A percentile compares a stretch with the other conserved stretches of the same genome.
Conservation (phyloP, 2,888 invertebrate genomes). For the Ophion ellenae region DNA sequence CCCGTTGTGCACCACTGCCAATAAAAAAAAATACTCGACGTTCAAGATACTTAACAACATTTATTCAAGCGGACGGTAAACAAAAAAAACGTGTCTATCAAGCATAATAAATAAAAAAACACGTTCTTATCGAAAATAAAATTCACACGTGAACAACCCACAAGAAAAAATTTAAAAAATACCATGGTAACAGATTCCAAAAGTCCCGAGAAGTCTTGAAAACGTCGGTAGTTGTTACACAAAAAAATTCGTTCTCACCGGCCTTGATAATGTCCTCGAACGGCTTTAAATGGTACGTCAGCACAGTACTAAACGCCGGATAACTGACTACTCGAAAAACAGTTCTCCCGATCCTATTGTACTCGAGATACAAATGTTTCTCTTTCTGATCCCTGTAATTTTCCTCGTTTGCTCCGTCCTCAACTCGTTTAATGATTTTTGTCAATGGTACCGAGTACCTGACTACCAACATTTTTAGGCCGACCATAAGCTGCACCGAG, state of each 20-base stretch:
- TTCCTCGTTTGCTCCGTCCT: neutral
- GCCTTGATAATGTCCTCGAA: constrained; percentile 19
- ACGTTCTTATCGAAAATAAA: no score
- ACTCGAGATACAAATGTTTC: constrained; percentile 24
- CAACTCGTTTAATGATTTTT: neutral
- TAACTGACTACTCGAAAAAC: constrained; percentile 16
- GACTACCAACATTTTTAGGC: constrained; percentile 13
- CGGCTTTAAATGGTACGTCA: constrained; percentile 8
- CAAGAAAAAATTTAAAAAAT: neutral
- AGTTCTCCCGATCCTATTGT: constrained; percentile 8
- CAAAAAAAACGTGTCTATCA: neutral
- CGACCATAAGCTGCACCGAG: constrained; percentile 12
- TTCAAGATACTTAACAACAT: neutral
- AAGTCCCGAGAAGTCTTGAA: neutral
- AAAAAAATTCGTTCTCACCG: constrained; percentile 26
- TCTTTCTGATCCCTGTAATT: constrained; percentile 22
- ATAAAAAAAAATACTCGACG: neutral
- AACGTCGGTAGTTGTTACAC: neutral
- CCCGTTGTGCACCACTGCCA: constrained; percentile 43
- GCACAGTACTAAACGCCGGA: neutral
- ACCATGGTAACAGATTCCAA: neutral
- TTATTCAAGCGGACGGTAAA: neutral
- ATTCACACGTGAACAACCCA: neutral
- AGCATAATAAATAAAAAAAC: neutral
- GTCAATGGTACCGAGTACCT: neutral